Base-by-base conservation (phyloP, 2,797 vertebrate species). In the Alfaro cultratus region DNA sequence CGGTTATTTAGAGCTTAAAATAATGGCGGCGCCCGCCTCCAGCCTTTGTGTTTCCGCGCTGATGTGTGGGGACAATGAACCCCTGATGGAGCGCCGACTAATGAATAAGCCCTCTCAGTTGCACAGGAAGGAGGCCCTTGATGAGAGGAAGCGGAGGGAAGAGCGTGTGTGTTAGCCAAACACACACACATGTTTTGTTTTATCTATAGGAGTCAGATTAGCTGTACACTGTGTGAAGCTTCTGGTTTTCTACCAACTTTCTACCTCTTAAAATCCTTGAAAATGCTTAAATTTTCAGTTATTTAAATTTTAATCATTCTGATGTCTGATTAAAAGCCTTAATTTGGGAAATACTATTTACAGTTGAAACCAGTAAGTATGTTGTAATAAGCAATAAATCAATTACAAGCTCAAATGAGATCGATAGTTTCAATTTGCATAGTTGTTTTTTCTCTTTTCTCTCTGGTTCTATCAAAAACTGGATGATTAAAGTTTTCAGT, bases 21-120 rank as follows among this genome's bases (percentile, higher is more conserved):
- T 95, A 94, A 95, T 94, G 89, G 91, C 51, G 71, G 67, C 80
- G 83, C 87, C 94, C 86, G 90, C 94, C 94, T 91, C 88, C 86
- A 87, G 91, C 82, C 85, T 94, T 95, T 95, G 93, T 95, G 91
- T 87, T 86, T 85, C 86, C 84, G 81, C 83, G 75, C 82, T 75
- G 91, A 93, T 93, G 91, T 86, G 76, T 18, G 87, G 85, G 93
- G 92, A 95, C 94, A 95, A 95, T 95, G 91, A 93, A 90, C 86
- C 92, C 89, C 93, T 94, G 90, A 87, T 90, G 89, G 93, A 79
- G 91, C 78, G 21, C 49, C 75, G 91, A 88, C 91, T 94, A 94
- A 95, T 95, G 93, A 95, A 94, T 93, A 91, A 93, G 89, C 89
- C 88, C 88, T 88, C 92, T 93, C 92, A 92, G 91, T 90, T 89